phyloP scores from a whole-genome alignment of 2,888 invertebrate genomes.

The Apamea monoglypha region DNA sequence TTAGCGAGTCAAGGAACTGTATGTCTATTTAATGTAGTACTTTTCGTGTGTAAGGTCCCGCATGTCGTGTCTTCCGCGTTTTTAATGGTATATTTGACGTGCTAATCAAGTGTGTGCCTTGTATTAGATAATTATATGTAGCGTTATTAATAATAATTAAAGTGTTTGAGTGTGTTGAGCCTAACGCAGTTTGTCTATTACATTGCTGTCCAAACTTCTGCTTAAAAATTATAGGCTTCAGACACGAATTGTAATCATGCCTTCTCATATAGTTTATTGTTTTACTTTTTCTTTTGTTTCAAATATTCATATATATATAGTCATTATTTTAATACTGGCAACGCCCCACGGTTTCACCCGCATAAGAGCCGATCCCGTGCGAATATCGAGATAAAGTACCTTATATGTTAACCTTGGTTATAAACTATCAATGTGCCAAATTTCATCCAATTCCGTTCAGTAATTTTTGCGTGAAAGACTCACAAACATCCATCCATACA shows the following conservation, averaged over 20 bases:
- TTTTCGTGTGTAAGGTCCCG: constrained; percentile 36
- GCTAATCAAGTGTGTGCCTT: constrained; percentile 32
- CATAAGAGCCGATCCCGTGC: no score
- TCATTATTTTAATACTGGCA: no score
- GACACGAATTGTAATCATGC: not conserved
- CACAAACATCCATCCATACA: no score
- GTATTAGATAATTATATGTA: constrained; percentile 40
- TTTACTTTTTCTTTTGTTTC: not conserved
- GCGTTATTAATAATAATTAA: constrained; percentile 31
- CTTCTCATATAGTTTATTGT: not conserved
- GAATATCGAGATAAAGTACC: no score
- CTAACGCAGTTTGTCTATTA: constrained; percentile 6
- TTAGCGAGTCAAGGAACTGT: constrained; percentile 40
- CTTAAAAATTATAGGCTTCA: not conserved
- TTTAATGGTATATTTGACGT: constrained; percentile 53
- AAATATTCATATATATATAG: no score
- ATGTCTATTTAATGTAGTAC: constrained; percentile 31
- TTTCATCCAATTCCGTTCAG: no score
- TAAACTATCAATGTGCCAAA: no score
- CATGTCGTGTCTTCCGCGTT: constrained; percentile 54
- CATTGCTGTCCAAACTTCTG: not conserved
- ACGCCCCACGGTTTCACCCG: no score
- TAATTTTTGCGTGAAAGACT: no score
- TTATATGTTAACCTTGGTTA: no score
- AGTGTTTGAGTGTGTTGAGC: constrained; percentile 29